These are phyloP conservation scores for Limnephilus rhombicus DNA, from an alignment of 2,888 invertebrate species.

Conservation along the genomic window DNA sequence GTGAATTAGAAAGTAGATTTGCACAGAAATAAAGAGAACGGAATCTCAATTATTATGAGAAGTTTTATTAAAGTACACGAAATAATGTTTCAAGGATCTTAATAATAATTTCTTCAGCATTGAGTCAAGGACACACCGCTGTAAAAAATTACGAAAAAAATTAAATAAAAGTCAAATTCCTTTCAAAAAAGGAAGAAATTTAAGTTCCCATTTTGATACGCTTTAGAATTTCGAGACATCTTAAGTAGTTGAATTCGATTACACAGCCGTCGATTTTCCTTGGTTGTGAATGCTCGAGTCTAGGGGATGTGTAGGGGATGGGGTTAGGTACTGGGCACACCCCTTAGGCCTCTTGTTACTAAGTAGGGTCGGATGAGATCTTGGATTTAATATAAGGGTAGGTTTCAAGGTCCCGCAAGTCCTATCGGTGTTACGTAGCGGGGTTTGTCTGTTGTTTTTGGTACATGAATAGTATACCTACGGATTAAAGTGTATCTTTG, in stretches of 20 bases:
- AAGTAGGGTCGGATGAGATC: conserved; percentile 27
- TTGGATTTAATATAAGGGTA: conserved; percentile 6
- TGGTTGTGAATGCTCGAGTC: neutral
- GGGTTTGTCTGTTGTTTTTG: neutral
- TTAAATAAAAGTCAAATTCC: neutral
- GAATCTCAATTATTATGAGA: too few relatives aligned
- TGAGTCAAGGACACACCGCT: too few relatives aligned
- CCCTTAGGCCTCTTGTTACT: neutral
- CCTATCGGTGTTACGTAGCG: neutral
- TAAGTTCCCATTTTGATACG: neutral
- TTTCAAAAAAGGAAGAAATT: neutral
- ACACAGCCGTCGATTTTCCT: neutral
- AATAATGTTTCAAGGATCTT: too few relatives aligned
- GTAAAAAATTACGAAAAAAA: neutral
- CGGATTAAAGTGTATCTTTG: neutral
- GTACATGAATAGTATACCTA: neutral
- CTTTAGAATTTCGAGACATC: neutral
- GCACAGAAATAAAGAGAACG: too few relatives aligned
- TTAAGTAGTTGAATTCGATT: neutral
- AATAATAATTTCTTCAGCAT: too few relatives aligned
- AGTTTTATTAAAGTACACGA: too few relatives aligned
- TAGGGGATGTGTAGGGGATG: neutral
- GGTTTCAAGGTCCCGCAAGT: neutral
- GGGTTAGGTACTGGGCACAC: neutral
- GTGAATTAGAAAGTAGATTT: too few relatives aligned